Conservation (phyloP, 1,140 invertebrate species). For the Drosophila punjabiensis region DNA sequence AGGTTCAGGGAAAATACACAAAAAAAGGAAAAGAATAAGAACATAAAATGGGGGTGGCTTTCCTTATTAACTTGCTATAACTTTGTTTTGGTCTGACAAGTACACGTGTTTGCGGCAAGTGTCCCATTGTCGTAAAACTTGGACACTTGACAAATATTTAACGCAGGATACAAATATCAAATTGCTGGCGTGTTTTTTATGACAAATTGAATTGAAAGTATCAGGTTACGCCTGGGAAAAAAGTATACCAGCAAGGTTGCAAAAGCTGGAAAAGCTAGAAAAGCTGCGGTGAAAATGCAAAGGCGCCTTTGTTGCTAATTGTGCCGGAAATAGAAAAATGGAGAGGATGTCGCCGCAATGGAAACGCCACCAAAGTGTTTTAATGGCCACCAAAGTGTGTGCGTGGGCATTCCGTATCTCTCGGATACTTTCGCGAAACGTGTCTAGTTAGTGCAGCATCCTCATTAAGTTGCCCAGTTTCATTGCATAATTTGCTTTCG, state of each 20-base stretch:
- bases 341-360: conserved; percentile 46
- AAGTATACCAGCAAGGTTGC: conserved; percentile 11
- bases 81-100: conserved; percentile 73
- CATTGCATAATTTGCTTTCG: conserved; percentile 71
- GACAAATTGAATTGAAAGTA: conserved; percentile 81
- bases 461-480: conserved; percentile 69
- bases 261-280: neutral
- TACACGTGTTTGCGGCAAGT: conserved; percentile 81
- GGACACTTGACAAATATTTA: conserved; percentile 67
- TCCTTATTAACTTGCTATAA: conserved; percentile 50
- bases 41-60: conserved; percentile 9
- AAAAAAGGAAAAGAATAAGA: neutral
- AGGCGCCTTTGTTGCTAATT: conserved; percentile 61
- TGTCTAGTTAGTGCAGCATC: conserved; percentile 79
- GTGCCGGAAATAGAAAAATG: conserved; percentile 74
- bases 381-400: conserved; percentile 76
- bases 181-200: conserved; percentile 14
- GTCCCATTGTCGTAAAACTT: conserved; percentile 59
- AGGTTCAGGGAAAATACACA: conserved; percentile 18
- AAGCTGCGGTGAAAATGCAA: conserved; percentile 5
- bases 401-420: conserved; percentile 28
- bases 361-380: conserved; percentile 77
- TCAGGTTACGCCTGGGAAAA: conserved; percentile 78
- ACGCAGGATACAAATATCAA: conserved; percentile 28
- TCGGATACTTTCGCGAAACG: conserved; percentile 49